phyloP scores from a whole-genome alignment of 2,888 invertebrate genomes.

The Coenonympha glycerion region DNA sequence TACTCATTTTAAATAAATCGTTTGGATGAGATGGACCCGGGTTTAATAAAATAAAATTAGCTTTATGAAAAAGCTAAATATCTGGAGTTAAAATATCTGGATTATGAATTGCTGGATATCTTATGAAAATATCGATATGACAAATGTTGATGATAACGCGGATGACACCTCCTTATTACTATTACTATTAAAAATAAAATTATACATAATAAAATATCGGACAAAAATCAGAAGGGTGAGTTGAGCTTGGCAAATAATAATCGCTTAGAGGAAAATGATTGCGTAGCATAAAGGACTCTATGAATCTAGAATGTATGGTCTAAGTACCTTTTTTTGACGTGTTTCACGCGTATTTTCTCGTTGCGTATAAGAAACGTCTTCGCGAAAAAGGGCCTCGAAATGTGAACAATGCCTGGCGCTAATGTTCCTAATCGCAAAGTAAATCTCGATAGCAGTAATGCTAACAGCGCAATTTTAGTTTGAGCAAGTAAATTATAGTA shows the following conservation, averaged over 20 bases:
- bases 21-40: too few species aligned
- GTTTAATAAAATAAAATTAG: too few species aligned
- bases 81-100: too few species aligned
- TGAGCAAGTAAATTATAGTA: not conserved
- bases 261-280: conserved; percentile 56
- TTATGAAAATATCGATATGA: too few species aligned
- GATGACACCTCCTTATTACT: too few species aligned
- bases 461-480: conserved; percentile 6
- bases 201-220: too few species aligned
- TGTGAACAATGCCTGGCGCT: conserved; percentile 27
- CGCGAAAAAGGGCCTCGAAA: conserved; percentile 45
- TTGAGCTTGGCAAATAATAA: conserved; percentile 55
- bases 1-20: too few species aligned
- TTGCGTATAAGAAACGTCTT: conserved; percentile 34
- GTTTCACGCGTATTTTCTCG: conserved; percentile 53
- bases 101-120: too few species aligned
- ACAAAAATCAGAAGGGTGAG: conserved; percentile 43
- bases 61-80: too few species aligned
- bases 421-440: conserved; percentile 26
- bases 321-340: conserved; percentile 65
- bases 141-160: too few species aligned
- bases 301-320: conserved; percentile 45
- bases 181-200: too few species aligned
- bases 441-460: conserved; percentile 21
- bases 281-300: conserved; percentile 37